A percentile compares a stretch with the other conserved stretches of the same genome.
phyloP scores from a whole-genome alignment of 1,140 invertebrate genomes.

The Drosophila nigrodunni region DNA sequence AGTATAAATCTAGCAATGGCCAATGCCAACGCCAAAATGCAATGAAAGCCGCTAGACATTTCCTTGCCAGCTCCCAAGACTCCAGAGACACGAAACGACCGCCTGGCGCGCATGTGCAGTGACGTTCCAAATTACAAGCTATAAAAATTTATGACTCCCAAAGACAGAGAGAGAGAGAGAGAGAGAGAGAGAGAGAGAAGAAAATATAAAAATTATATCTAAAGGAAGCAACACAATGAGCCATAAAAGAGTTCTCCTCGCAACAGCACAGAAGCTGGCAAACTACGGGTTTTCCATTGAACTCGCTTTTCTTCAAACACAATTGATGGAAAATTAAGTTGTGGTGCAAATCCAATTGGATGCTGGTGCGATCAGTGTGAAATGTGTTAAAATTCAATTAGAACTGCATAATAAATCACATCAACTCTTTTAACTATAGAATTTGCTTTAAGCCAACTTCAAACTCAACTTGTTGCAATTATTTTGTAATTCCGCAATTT shows the following conservation, averaged over 20 bases:
- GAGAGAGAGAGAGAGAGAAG: constrained; percentile 25
- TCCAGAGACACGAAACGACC: constrained; percentile 41
- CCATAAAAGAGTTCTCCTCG: constrained; percentile 47
- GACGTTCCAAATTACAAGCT: constrained; percentile 75
- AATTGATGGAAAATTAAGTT: constrained; percentile 75
- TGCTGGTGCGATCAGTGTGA: constrained; percentile 30
- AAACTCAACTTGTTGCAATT: constrained; percentile 20
- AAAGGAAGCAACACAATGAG: constrained; percentile 43
- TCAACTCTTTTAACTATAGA: background rate
- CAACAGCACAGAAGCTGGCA: constrained; percentile 28
- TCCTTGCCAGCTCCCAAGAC: constrained; percentile 5
- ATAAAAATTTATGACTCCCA: constrained; percentile 77
- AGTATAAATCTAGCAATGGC: constrained; percentile 65
- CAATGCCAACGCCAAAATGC: constrained; percentile 37
- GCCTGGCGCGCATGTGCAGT: constrained; percentile 65
- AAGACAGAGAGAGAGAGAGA: constrained; percentile 52
- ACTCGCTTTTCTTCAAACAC: constrained; percentile 9
- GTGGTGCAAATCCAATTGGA: constrained; percentile 39
- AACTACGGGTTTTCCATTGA: constrained; percentile 53
- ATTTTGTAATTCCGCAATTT: constrained; percentile 29
- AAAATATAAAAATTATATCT: constrained; percentile 15
- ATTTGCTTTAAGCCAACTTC: background rate
- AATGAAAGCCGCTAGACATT: constrained; percentile 54
- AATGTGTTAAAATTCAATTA: constrained; percentile 65
- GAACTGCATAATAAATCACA: constrained; percentile 28